Evolutionary conservation across 2,888 invertebrate genomes (phyloP).

Genomic region (Nowickia ferox): DNA sequence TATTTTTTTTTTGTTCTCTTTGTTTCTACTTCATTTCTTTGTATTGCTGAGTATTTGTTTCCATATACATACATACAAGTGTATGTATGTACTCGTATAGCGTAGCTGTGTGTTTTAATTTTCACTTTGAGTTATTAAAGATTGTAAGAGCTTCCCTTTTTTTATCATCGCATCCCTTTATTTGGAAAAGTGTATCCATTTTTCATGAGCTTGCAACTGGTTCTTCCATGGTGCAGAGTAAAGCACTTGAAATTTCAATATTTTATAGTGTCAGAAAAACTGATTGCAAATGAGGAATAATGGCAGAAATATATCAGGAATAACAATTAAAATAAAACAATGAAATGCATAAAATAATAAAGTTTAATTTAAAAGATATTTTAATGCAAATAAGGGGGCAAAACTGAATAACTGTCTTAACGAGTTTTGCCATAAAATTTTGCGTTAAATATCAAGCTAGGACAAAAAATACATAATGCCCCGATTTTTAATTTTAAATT

Average conservation of each 20-base stretch:
- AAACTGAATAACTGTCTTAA: too few species aligned
- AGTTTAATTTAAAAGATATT: background rate
- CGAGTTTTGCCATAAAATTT: background rate
- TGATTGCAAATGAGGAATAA: constrained; percentile 38
- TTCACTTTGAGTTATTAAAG: constrained; percentile 69
- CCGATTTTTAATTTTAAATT: too few species aligned
- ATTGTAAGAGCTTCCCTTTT: constrained; percentile 44
- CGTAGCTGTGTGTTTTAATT: constrained; percentile 62
- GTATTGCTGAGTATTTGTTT: constrained; percentile 30
- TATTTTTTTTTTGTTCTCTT: background rate
- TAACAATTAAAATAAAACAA: constrained; percentile 19
- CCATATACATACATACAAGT: background rate
- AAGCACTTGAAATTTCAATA: constrained; percentile 62
- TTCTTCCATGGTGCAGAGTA: constrained; percentile 25
- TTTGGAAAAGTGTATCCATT: background rate
- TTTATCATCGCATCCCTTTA: background rate
- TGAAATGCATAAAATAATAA: constrained; percentile 13
- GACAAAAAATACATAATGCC: too few species aligned
- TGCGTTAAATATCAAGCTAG: background rate
- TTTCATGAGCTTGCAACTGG: constrained; percentile 3
- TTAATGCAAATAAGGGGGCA: background rate
- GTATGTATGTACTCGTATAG: background rate
- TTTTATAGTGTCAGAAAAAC: constrained; percentile 67
- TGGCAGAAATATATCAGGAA: background rate
- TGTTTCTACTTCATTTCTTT: constrained; percentile 37